phyloP scores from a whole-genome alignment of 2,888 invertebrate species.

The Cantharis lateralis region DNA sequence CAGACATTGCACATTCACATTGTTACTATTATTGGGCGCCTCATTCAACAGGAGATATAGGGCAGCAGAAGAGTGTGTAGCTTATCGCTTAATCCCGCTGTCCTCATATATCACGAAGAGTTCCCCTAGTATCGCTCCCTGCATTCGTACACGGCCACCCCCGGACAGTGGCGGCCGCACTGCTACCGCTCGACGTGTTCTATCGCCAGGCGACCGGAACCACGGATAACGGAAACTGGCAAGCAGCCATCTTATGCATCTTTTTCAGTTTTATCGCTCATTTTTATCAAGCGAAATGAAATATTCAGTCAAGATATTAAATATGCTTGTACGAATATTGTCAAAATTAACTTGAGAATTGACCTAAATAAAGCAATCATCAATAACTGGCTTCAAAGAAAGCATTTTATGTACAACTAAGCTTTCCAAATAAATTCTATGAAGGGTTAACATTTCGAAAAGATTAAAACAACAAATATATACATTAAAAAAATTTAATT shows the following conservation, averaged over 20 bases:
- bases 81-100: slow-evolving; percentile 50
- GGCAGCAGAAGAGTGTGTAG: slow-evolving; percentile 46
- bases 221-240: slow-evolving; percentile 44
- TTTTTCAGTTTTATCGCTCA: slow-evolving; percentile 40
- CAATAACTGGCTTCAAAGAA: background rate
- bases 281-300: slow-evolving; percentile 18
- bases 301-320: background rate
- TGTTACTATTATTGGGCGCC: slow-evolving; percentile 38
- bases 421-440: background rate
- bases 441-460: background rate
- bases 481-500: no score
- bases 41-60: slow-evolving; percentile 48
- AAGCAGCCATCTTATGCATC: slow-evolving; percentile 44
- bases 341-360: background rate
- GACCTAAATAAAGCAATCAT: background rate
- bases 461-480: no score
- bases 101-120: slow-evolving; percentile 46
- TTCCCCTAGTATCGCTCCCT: slow-evolving; percentile 18
- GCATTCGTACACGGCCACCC: slow-evolving; percentile 21
- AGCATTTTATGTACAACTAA: background rate
- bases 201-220: slow-evolving; percentile 40
- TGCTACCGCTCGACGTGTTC: slow-evolving; percentile 35
- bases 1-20: slow-evolving; percentile 17
- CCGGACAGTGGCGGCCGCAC: slow-evolving; percentile 29
- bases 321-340: background rate